Evolutionary conservation across 1,140 invertebrate species (phyloP).

Genomic region (Conus ventricosus): DNA sequence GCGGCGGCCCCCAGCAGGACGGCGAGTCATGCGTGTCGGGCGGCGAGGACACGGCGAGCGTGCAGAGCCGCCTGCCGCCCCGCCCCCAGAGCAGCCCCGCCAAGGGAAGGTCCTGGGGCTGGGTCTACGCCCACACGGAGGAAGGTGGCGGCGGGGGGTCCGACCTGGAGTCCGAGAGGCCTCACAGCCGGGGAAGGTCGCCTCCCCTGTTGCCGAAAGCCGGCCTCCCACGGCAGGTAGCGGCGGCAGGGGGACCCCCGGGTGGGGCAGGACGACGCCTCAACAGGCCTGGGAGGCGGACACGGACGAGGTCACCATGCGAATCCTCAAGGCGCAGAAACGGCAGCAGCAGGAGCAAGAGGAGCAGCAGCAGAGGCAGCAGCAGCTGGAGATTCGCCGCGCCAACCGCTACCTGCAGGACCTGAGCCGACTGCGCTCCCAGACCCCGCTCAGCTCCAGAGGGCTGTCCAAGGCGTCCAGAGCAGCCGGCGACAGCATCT

Average conservation of each 20-base stretch:
- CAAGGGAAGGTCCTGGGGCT: slow-evolving; percentile 39
- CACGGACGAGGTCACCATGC: slow-evolving; percentile 55
- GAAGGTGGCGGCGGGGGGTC: neutral
- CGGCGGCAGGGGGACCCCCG: neutral
- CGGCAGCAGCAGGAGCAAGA: slow-evolving; percentile 26
- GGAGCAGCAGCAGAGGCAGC: slow-evolving; percentile 24
- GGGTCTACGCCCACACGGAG: slow-evolving; percentile 38
- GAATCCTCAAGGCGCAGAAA: slow-evolving; percentile 50
- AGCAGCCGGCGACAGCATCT: neutral
- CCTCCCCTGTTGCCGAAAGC: neutral
- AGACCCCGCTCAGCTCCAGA: neutral
- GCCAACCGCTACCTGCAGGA: slow-evolving; percentile 25
- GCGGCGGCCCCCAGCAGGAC: slow-evolving; percentile 39
- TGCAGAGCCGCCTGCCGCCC: slow-evolving; percentile 15
- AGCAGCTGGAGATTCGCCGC: neutral
- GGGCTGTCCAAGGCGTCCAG: neutral
- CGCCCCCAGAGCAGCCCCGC: slow-evolving; percentile 63
- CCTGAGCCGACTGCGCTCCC: neutral
- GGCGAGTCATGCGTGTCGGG: slow-evolving; percentile 15
- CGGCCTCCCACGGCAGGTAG: slow-evolving; percentile 20
- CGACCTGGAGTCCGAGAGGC: slow-evolving; percentile 36
- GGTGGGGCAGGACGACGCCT: slow-evolving; percentile 27
- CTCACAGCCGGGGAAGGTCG: slow-evolving; percentile 5
- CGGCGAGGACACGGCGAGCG: neutral
- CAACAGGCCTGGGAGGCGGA: slow-evolving; percentile 54